Evolutionary conservation across 2,113 vertebrate species (phyloP).

Genomic region (Bos javanicus): DNA sequence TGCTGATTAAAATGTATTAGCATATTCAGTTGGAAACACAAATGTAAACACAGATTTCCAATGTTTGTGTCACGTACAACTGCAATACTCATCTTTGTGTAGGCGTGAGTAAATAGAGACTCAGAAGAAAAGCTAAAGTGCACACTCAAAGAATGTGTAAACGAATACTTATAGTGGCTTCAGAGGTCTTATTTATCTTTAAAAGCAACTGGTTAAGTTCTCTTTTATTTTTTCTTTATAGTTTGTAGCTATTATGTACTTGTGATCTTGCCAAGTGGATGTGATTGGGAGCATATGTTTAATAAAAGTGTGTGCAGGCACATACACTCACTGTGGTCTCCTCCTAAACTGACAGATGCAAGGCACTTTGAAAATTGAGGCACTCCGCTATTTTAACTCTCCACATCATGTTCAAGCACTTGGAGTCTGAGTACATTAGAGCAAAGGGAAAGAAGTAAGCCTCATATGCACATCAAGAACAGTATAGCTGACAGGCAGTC

Average conservation of each 20-base stretch:
- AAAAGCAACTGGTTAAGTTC: slow-evolving; percentile 2
- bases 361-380: background rate
- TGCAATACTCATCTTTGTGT: slow-evolving; percentile 36
- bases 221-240: slow-evolving; percentile 28
- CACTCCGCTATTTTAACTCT: background rate
- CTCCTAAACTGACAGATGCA: background rate
- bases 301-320: slow-evolving; percentile 9
- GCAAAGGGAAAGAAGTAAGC: background rate
- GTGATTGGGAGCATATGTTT: slow-evolving; percentile 40
- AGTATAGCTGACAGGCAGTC: background rate
- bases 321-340: background rate
- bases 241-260: slow-evolving; percentile 23
- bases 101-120: slow-evolving; percentile 30
- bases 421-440: background rate
- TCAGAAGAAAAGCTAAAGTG: background rate
- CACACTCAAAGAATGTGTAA: background rate
- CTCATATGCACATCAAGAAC: background rate
- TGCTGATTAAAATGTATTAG: slow-evolving; percentile 62
- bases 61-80: background rate
- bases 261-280: slow-evolving; percentile 39
- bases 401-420: background rate
- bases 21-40: slow-evolving; percentile 43
- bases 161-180: slow-evolving; percentile 13
- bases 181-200: slow-evolving; percentile 35
- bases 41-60: slow-evolving; percentile 61